phyloP scores from a whole-genome alignment of 2,113 vertebrate genomes.

The Gopherus flavomarginatus region DNA sequence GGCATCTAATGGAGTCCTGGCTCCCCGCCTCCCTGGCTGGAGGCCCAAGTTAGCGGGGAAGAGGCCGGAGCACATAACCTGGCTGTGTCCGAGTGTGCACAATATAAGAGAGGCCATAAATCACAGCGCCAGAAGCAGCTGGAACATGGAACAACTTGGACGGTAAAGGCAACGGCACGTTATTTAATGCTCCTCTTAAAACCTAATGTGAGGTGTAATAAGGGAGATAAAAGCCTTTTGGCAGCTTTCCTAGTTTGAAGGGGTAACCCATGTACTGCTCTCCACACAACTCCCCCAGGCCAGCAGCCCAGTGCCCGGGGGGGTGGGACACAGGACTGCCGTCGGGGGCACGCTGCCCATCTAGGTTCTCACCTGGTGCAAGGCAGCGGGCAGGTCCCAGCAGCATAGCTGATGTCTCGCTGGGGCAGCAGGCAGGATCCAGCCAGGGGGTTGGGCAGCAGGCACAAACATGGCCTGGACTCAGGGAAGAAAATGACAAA shows the following conservation, averaged over 20 bases:
- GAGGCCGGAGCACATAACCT: not conserved
- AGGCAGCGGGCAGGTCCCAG: too few species aligned
- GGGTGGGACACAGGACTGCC: too few species aligned
- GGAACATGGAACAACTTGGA: not conserved
- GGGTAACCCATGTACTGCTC: too few species aligned
- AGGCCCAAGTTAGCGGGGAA: not conserved
- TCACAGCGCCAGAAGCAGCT: conserved; percentile 7
- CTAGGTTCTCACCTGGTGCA: not conserved
- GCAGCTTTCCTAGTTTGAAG: not conserved
- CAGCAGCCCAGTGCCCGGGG: too few species aligned
- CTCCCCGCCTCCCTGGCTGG: not conserved
- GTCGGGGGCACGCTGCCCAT: too few species aligned
- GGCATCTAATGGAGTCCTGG: rapidly evolving
- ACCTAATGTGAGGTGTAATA: conserved; percentile 65
- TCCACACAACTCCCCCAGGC: too few species aligned
- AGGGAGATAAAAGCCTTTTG: conserved; percentile 44
- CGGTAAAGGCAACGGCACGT: conserved; percentile 32
- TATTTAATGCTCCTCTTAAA: conserved; percentile 65
- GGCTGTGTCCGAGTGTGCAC: rapidly evolving
- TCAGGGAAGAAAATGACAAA: not conserved
- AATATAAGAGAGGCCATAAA: not conserved
- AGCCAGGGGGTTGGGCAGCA: too few species aligned
- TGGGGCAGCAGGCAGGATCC: too few species aligned
- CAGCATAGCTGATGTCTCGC: too few species aligned
- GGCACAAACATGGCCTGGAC: too few species aligned